These are phyloP conservation scores for Halichondria panicea DNA, from an alignment of 37 sponge, comb jelly and placozoan genomes.

Conservation along the genomic window DNA sequence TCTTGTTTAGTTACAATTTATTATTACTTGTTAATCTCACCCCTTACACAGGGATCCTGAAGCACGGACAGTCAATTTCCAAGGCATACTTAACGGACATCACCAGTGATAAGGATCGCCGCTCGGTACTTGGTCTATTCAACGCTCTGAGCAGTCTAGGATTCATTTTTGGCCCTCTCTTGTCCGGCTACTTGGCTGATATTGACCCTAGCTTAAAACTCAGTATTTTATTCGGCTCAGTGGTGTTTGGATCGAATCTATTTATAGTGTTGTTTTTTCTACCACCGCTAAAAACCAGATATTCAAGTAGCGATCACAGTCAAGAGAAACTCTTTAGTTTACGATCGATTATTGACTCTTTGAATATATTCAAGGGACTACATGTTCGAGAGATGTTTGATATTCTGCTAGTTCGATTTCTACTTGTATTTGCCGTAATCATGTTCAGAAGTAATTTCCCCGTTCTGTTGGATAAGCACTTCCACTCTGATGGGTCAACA, in stretches of 20 bases:
- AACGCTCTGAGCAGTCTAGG: slow-evolving; percentile 64
- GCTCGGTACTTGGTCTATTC: slow-evolving; percentile 49
- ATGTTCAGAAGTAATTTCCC: slow-evolving; percentile 63
- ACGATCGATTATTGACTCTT: background rate
- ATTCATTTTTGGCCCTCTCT: slow-evolving; percentile 73
- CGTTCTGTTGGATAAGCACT: slow-evolving; percentile 52
- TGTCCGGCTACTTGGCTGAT: slow-evolving; percentile 66
- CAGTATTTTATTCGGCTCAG: slow-evolving; percentile 11
- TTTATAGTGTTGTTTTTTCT: slow-evolving; percentile 1
- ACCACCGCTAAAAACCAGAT: no score
- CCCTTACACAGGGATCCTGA: slow-evolving; percentile 64
- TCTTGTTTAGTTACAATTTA: no score
- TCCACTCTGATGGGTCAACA: slow-evolving; percentile 21
- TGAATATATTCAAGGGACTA: slow-evolving; percentile 48
- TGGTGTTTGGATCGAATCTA: slow-evolving; percentile 1
- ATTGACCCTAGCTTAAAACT: slow-evolving; percentile 44
- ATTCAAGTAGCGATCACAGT: no score
- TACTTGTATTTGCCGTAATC: slow-evolving; percentile 52
- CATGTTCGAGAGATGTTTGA: slow-evolving; percentile 29
- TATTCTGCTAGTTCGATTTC: slow-evolving; percentile 49
- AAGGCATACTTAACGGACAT: slow-evolving; percentile 70
- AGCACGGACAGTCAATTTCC: slow-evolving; percentile 63
- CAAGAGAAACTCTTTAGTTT: no score
- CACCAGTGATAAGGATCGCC: slow-evolving; percentile 20
- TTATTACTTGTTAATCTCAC: no score